These are phyloP conservation scores for Mellivora capensis DNA, from an alignment of 2,113 vertebrate genomes.

Conservation along the genomic window DNA sequence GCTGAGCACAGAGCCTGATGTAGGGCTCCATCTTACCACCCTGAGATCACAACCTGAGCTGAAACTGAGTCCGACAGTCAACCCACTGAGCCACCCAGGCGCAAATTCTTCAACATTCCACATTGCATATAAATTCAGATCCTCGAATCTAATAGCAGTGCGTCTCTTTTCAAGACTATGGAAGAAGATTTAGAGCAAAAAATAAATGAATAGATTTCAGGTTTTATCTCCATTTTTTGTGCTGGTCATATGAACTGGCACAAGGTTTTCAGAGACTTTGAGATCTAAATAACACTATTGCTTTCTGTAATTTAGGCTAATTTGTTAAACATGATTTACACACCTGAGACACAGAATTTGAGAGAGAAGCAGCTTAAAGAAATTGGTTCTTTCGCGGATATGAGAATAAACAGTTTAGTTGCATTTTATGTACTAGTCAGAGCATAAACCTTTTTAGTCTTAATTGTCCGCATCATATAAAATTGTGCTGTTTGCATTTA, in stretches of 20 bases:
- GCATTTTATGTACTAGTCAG: background rate
- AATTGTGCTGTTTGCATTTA: background rate
- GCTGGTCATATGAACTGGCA: background rate
- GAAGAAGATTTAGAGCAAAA: background rate
- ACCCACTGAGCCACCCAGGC: background rate
- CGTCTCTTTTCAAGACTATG: background rate
- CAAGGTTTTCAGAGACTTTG: background rate
- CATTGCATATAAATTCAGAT: background rate
- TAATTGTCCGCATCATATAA: background rate
- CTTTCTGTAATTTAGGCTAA: background rate
- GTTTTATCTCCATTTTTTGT: background rate
- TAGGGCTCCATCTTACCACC: background rate
- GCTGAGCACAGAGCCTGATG: background rate
- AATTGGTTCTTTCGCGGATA: background rate
- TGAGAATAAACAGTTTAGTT: background rate
- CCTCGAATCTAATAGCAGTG: background rate
- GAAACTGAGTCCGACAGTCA: background rate
- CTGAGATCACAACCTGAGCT: background rate
- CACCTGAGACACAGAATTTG: background rate
- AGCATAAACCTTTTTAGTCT: background rate
- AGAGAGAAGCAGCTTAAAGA: background rate
- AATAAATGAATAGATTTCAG: background rate
- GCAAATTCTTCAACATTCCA: background rate
- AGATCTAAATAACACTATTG: background rate
- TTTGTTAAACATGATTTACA: background rate